phyloP scores from a whole-genome alignment of 2,113 vertebrate species.

The Thymallus thymallus region DNA sequence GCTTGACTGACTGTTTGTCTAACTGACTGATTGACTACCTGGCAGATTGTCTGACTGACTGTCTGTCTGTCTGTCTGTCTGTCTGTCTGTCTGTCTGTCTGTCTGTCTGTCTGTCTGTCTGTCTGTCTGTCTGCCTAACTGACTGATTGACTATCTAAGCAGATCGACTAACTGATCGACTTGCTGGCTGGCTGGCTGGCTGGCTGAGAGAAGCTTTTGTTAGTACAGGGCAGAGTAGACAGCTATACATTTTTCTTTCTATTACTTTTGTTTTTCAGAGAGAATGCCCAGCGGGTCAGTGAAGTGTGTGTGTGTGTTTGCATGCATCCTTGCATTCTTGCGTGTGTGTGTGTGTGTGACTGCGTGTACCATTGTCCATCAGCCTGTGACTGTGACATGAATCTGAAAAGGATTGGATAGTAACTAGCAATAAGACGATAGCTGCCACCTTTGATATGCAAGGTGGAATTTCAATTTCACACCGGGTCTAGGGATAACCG shows the following conservation, averaged over 20 bases:
- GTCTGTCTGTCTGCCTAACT: neutral
- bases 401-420: slow-evolving; percentile 54
- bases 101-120: neutral
- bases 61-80: too few relatives aligned
- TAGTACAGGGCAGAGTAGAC: slow-evolving; percentile 48
- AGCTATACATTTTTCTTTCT: slow-evolving; percentile 67
- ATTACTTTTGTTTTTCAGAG: slow-evolving; percentile 66
- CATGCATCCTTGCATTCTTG: too few relatives aligned
- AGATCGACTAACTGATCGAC: too few relatives aligned
- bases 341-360: neutral
- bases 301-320: slow-evolving; percentile 17
- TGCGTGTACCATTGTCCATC: slow-evolving; percentile 35
- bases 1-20: too few relatives aligned
- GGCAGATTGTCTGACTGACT: too few relatives aligned
- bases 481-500: too few relatives aligned
- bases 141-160: slow-evolving; percentile 1
- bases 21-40: too few relatives aligned
- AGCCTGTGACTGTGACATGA: slow-evolving; percentile 38
- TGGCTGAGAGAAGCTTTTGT: neutral
- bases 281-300: slow-evolving; percentile 39
- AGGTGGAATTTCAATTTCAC: too few relatives aligned
- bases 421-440: too few relatives aligned
- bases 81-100: too few relatives aligned
- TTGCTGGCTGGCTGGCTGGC: too few relatives aligned
- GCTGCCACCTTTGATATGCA: too few relatives aligned